Conservation (phyloP, 2,797 vertebrate genomes). For the Gambusia yucatana region DNA sequence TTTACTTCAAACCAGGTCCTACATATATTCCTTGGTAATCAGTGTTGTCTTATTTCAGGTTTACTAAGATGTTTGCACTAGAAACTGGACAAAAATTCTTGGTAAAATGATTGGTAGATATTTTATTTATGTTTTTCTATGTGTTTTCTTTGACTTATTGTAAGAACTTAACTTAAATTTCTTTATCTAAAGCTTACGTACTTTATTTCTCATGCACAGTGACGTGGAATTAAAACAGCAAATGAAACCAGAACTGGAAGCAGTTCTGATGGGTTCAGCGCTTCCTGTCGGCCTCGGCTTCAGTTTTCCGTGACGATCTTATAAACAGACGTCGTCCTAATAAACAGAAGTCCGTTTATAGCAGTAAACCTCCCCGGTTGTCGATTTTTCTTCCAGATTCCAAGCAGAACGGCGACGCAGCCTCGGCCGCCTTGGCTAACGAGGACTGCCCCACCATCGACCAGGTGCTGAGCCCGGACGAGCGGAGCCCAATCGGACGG, state of each 20-base stretch:
- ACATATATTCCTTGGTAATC: too few species aligned
- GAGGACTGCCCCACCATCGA: conserved; percentile 95
- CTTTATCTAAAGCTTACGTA: not conserved
- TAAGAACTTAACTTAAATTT: not conserved
- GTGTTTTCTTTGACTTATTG: not conserved
- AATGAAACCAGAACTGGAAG: not conserved
- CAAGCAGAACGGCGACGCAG: conserved; percentile 92
- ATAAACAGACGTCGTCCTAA: not conserved
- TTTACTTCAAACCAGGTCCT: too few species aligned
- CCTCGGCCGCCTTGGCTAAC: conserved; percentile 90
- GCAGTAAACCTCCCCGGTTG: not conserved
- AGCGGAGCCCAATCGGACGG: conserved; percentile 85
- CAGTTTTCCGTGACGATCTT: not conserved
- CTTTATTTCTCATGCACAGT: not conserved
- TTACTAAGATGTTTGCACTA: too few species aligned
- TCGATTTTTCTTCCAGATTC: conserved; percentile 79
- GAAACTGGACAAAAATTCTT: too few species aligned
- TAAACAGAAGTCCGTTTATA: not conserved
- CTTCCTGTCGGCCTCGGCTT: too few species aligned
- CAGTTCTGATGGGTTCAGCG: too few species aligned
- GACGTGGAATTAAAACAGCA: not conserved
- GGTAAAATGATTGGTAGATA: not conserved
- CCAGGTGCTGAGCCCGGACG: conserved; percentile 91
- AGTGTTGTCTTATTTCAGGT: too few species aligned
- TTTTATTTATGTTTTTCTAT: not conserved